Evolutionary conservation across 2,888 invertebrate genomes (phyloP).

Genomic region (Tenthredo notha): DNA sequence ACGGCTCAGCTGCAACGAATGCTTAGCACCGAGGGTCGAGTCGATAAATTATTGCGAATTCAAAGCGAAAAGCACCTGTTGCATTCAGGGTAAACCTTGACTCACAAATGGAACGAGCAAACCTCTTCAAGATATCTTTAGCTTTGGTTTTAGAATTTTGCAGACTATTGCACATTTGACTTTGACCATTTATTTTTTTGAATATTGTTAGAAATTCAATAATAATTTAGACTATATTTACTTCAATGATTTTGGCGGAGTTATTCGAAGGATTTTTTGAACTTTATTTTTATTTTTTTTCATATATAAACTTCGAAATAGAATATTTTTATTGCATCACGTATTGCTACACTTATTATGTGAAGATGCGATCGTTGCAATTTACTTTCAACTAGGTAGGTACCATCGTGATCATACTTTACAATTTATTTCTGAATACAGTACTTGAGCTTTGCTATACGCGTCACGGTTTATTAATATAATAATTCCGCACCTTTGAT

Average conservation of each 20-base stretch:
- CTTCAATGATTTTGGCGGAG: neutral
- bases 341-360: neutral
- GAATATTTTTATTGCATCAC: constrained; percentile 13
- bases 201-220: neutral
- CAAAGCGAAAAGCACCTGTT: constrained; percentile 30
- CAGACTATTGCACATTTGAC: neutral
- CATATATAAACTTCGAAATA: neutral
- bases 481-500: neutral
- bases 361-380: neutral
- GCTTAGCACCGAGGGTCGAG: neutral
- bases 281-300: neutral
- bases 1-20: neutral
- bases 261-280: neutral
- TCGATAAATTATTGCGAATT: constrained; percentile 26
- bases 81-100: constrained; percentile 10
- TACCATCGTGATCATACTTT: neutral
- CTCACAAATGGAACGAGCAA: constrained; percentile 16
- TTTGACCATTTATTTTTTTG: neutral
- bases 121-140: neutral
- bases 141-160: neutral
- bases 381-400: constrained; percentile 21
- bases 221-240: too few species aligned
- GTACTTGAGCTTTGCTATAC: constrained; percentile 1
- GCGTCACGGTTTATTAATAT: constrained; percentile 19
- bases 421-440: constrained; percentile 22